phyloP scores from a whole-genome alignment of 2,888 invertebrate species.

The Xiphydria camelus region DNA sequence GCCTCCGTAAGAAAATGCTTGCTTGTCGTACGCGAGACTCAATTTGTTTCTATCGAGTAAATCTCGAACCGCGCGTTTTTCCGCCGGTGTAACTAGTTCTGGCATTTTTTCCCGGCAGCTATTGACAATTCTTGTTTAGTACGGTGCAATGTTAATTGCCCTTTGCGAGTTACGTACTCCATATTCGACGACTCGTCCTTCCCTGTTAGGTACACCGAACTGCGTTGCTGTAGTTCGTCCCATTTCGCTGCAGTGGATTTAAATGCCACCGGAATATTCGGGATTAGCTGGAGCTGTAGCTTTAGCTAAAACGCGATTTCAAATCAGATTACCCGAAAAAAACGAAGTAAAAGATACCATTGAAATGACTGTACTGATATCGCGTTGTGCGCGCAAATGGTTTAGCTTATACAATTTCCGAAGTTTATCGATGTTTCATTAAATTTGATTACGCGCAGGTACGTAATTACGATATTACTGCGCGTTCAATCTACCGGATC shows the following conservation, averaged over 20 bases:
- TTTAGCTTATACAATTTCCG: too few species aligned
- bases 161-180: constrained; percentile 39
- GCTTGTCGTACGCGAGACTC: constrained; percentile 49
- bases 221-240: constrained; percentile 50
- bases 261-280: constrained; percentile 35
- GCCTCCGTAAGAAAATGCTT: constrained; percentile 49
- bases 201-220: constrained; percentile 40
- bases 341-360: too few species aligned
- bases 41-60: constrained; percentile 46
- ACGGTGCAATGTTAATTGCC: constrained; percentile 26
- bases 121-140: not conserved
- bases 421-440: too few species aligned
- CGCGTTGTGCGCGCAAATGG: too few species aligned
- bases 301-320: too few species aligned
- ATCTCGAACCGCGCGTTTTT: constrained; percentile 40
- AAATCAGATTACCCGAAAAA: too few species aligned
- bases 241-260: constrained; percentile 43
- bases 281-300: constrained; percentile 15
- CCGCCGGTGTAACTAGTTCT: constrained; percentile 40
- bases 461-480: constrained; percentile 12
- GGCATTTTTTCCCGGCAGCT: constrained; percentile 8
- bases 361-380: too few species aligned
- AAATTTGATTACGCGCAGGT: too few species aligned
- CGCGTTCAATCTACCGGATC: constrained; percentile 21
- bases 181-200: constrained; percentile 44